Conservation (phyloP, 2,113 vertebrate genomes). For the Caranx ignobilis region DNA sequence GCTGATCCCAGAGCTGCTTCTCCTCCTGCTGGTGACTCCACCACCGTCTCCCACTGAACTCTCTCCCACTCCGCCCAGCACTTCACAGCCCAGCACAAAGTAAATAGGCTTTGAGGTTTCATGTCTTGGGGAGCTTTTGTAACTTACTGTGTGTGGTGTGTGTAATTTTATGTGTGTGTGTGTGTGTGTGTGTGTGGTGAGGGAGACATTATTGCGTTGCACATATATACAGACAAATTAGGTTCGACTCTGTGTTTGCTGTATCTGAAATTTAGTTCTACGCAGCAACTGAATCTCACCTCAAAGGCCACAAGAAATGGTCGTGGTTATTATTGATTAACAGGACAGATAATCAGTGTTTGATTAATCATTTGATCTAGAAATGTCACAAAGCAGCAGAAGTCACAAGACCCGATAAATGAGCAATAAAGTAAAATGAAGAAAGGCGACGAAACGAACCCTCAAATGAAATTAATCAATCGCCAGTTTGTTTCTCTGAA, state of each 20-base stretch:
- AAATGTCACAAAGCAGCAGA: too few relatives aligned
- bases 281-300: neutral
- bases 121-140: slow-evolving; percentile 34
- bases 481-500: too few relatives aligned
- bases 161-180: slow-evolving; percentile 26
- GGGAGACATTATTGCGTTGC: neutral
- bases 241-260: too few relatives aligned
- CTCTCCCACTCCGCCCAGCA: slow-evolving; percentile 48
- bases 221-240: neutral
- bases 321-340: neutral
- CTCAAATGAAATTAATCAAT: too few relatives aligned
- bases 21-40: slow-evolving; percentile 50
- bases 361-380: neutral
- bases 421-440: too few relatives aligned
- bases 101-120: slow-evolving; percentile 61
- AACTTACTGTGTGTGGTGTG: slow-evolving; percentile 27
- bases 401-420: too few relatives aligned
- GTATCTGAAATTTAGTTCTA: neutral
- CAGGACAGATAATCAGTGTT: neutral
- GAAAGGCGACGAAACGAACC: too few relatives aligned
- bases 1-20: slow-evolving; percentile 52
- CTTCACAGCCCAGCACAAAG: slow-evolving; percentile 37
- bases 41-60: slow-evolving; percentile 43
- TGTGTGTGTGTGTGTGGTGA: slow-evolving; percentile 12
- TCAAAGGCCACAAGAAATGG: neutral